A percentile compares a stretch with the other conserved stretches of the same genome.
phyloP scores from a whole-genome alignment of 2,113 vertebrate genomes.

The Pomatorhinus ruficollis region DNA sequence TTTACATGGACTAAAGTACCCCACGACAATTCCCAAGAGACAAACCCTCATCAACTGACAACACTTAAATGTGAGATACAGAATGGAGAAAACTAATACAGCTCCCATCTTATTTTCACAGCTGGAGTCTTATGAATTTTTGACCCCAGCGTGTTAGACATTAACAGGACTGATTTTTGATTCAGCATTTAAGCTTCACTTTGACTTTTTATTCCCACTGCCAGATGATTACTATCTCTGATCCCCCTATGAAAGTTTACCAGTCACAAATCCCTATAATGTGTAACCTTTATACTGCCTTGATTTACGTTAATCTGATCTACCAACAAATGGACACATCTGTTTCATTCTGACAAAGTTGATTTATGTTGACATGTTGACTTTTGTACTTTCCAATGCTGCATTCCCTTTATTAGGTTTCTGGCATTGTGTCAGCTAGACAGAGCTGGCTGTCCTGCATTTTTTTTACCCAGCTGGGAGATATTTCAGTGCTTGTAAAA shows the following conservation, averaged over 20 bases:
- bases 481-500: background rate
- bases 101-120: slow-evolving; percentile 41
- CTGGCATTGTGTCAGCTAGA: slow-evolving; percentile 5
- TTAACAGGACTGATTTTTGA: slow-evolving; percentile 44
- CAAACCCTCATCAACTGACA: slow-evolving; percentile 59
- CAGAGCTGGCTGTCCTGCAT: background rate
- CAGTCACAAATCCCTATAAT: slow-evolving; percentile 21
- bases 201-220: slow-evolving; percentile 43
- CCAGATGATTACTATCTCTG: slow-evolving; percentile 14
- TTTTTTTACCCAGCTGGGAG: background rate
- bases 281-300: slow-evolving; percentile 8
- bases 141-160: slow-evolving; percentile 42
- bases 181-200: slow-evolving; percentile 37
- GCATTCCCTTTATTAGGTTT: slow-evolving; percentile 33
- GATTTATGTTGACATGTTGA: slow-evolving; percentile 59
- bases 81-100: slow-evolving; percentile 53
- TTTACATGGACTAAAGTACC: slow-evolving; percentile 59
- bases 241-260: slow-evolving; percentile 42
- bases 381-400: slow-evolving; percentile 44
- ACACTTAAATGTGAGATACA: slow-evolving; percentile 27
- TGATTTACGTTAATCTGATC: slow-evolving; percentile 56
- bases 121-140: slow-evolving; percentile 22
- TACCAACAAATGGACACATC: slow-evolving; percentile 51
- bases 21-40: slow-evolving; percentile 36
- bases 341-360: slow-evolving; percentile 54